These are phyloP conservation scores for Eptesicus fuscus DNA, from an alignment of 2,113 vertebrate species.

Conservation along the genomic window DNA sequence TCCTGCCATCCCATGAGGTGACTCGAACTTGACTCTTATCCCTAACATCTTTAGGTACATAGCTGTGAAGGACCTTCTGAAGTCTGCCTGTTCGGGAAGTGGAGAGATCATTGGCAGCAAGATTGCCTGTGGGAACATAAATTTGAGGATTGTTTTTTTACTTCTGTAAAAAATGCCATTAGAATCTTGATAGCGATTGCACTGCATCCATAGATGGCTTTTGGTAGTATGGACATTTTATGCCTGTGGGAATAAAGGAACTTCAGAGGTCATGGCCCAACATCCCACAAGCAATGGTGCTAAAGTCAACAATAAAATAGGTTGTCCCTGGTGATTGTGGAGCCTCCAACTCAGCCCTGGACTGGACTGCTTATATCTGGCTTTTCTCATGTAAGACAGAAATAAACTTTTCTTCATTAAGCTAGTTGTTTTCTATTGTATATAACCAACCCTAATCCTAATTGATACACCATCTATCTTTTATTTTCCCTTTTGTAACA, in stretches of 20 bases:
- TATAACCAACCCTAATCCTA: neutral
- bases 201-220: neutral
- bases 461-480: neutral
- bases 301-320: neutral
- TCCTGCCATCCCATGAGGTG: slow-evolving; percentile 88
- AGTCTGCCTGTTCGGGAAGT: slow-evolving; percentile 87
- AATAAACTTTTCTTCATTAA: slow-evolving; percentile 18
- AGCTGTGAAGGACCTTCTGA: slow-evolving; percentile 84
- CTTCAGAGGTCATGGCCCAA: neutral
- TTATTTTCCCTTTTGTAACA: neutral
- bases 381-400: neutral
- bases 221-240: neutral
- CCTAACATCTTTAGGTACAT: slow-evolving; percentile 83
- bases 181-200: neutral
- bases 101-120: slow-evolving; percentile 90
- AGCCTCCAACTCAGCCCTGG: neutral
- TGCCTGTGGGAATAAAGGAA: slow-evolving; percentile 76
- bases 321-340: neutral
- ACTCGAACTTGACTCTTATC: slow-evolving; percentile 80
- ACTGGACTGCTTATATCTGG: neutral
- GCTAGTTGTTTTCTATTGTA: neutral
- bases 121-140: slow-evolving; percentile 79
- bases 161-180: neutral
- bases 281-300: neutral
- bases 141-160: slow-evolving; percentile 6